These are phyloP conservation scores for Elysia chlorotica DNA, from an alignment of 1,140 invertebrate genomes.

Conservation along the genomic window DNA sequence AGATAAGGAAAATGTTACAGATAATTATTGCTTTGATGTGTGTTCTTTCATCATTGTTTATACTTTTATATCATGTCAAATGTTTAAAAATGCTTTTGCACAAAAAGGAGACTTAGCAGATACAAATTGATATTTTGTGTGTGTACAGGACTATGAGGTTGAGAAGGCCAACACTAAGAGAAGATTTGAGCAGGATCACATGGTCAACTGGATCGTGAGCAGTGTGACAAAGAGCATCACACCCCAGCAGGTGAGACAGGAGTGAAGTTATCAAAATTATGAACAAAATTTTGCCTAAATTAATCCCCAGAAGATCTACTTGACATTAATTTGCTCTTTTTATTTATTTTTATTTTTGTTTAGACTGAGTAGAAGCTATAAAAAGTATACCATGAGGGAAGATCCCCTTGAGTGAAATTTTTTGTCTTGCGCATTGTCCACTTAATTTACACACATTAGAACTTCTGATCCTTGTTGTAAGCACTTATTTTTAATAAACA, in stretches of 20 bases:
- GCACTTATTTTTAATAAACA: no score
- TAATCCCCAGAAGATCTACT: neutral
- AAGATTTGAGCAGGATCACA: conserved; percentile 86
- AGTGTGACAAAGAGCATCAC: conserved; percentile 87
- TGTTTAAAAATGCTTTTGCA: no score
- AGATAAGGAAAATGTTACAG: no score
- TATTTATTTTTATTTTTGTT: neutral
- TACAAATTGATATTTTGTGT: no score
- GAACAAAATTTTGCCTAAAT: neutral
- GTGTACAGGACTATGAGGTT: conserved; percentile 82
- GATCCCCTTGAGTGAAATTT: neutral
- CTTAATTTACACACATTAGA: no score
- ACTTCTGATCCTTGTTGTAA: no score
- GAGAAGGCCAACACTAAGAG: conserved; percentile 79
- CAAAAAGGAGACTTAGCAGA: no score
- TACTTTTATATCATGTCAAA: no score
- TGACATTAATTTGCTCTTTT: neutral
- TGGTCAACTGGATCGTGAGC: conserved; percentile 90
- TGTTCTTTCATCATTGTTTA: no score
- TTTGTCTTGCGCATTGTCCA: no score
- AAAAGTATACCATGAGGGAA: neutral
- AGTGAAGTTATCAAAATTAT: neutral
- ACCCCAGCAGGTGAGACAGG: conserved; percentile 72
- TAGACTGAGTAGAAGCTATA: no score
- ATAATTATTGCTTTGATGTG: no score